Conservation (phyloP, 2,113 vertebrate species). For the Poecilia latipinna region DNA sequence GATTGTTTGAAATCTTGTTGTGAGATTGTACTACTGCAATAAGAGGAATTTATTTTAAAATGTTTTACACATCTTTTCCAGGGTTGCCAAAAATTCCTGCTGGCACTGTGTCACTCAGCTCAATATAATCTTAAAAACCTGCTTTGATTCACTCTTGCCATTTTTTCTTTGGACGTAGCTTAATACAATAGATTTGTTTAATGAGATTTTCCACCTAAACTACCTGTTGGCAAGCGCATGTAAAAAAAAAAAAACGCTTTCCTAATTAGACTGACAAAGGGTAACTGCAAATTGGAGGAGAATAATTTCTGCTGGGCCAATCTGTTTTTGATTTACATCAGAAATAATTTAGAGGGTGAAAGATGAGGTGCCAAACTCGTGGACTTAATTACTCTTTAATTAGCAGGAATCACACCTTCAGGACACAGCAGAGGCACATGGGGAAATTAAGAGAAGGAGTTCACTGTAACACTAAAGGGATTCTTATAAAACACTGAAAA, state of each 20-base stretch:
- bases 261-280: constrained; percentile 27
- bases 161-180: no score
- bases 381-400: constrained; percentile 33
- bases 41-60: no score
- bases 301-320: constrained; percentile 20
- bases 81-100: no score
- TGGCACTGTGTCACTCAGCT: no score
- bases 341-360: constrained; percentile 29
- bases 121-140: no score
- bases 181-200: background rate
- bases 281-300: constrained; percentile 17
- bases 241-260: background rate
- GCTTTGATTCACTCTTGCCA: no score
- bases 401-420: constrained; percentile 25
- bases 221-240: constrained; percentile 17
- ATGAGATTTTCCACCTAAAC: background rate
- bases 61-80: no score
- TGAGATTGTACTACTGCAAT: background rate
- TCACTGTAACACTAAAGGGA: background rate
- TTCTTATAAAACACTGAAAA: background rate
- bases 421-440: background rate
- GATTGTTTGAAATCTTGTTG: background rate
- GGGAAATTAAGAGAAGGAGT: background rate
- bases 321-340: constrained; percentile 34
- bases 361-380: constrained; percentile 25